These are phyloP conservation scores for Eutolmus rufibarbis DNA, from an alignment of 2,888 invertebrate species.

Conservation along the genomic window DNA sequence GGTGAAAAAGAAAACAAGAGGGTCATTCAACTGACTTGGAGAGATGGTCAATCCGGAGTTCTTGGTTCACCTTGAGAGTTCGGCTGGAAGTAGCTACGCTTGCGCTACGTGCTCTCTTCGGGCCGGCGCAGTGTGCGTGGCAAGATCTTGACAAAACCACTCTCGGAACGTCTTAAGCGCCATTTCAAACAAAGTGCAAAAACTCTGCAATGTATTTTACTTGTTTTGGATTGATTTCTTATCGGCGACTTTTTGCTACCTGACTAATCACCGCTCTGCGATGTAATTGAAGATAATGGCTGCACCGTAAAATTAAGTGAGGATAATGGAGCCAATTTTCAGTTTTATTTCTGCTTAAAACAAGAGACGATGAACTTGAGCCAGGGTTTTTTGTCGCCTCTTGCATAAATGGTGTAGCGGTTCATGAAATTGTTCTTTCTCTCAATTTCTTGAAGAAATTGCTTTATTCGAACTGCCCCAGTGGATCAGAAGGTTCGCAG, in stretches of 20 bases:
- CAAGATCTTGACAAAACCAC: background rate
- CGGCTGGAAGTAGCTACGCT: background rate
- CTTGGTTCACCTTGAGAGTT: slow-evolving; percentile 24
- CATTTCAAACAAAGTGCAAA: background rate
- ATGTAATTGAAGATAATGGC: slow-evolving; percentile 35
- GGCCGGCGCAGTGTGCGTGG: background rate
- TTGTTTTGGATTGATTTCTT: slow-evolving; percentile 21
- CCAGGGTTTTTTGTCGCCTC: background rate
- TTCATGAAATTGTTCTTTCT: background rate
- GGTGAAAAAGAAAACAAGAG: slow-evolving; percentile 26
- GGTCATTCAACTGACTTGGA: slow-evolving; percentile 40
- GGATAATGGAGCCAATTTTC: slow-evolving; percentile 22
- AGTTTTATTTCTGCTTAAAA: background rate
- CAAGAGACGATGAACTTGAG: slow-evolving; percentile 13
- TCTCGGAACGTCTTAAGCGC: background rate
- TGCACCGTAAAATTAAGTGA: slow-evolving; percentile 35
- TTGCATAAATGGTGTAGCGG: background rate
- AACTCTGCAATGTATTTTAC: background rate
- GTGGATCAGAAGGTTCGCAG: background rate
- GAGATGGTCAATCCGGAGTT: background rate
- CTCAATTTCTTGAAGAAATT: background rate
- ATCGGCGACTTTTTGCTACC: background rate
- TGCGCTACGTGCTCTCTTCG: background rate
- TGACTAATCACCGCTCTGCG: background rate
- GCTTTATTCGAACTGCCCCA: background rate